These are phyloP conservation scores for Cebus imitator DNA, from an alignment of 2,113 vertebrate species.

Conservation along the genomic window DNA sequence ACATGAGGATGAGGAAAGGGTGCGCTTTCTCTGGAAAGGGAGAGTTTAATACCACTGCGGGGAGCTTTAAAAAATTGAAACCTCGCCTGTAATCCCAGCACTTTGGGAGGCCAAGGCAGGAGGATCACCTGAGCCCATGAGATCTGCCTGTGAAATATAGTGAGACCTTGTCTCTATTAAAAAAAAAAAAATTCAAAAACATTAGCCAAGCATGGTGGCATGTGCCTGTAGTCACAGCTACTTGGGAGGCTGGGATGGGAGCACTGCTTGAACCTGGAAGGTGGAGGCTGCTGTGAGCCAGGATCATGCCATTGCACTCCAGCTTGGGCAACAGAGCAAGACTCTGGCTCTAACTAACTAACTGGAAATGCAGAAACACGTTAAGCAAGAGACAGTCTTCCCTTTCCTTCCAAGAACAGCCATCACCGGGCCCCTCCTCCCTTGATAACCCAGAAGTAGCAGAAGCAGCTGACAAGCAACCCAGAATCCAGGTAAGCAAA, in stretches of 20 bases:
- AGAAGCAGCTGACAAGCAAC: not conserved
- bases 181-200: not conserved
- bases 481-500: too few relatives aligned
- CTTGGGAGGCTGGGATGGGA: not conserved
- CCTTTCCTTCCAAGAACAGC: not conserved
- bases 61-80: not conserved
- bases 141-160: not conserved
- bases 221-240: not conserved
- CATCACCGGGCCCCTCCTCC: not conserved
- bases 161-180: not conserved
- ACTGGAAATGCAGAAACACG: not conserved
- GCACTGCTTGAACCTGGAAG: not conserved
- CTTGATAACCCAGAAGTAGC: not conserved
- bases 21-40: not conserved
- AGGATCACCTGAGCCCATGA: not conserved
- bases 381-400: not conserved
- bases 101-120: not conserved
- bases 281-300: not conserved
- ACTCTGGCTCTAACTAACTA: not conserved
- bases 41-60: rapidly evolving
- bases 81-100: not conserved
- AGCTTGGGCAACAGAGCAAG: not conserved
- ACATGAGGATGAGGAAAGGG: too few relatives aligned
- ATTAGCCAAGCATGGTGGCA: not conserved
- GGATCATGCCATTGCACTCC: not conserved